Conservation (phyloP, 2,888 invertebrate genomes). For the Protophormia terraenovae region DNA sequence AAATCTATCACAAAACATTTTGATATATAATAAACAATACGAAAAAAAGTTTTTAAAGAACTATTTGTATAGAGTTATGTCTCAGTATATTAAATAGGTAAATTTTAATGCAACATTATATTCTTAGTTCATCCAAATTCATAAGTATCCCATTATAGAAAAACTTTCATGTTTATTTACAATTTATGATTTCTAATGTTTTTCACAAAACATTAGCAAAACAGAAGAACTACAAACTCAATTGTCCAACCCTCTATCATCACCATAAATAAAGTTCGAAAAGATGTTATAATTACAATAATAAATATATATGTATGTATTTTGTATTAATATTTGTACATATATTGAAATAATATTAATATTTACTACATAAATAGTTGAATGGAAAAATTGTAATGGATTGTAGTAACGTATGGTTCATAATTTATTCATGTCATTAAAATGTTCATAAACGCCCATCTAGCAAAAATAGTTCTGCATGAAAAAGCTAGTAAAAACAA, state of each 20-base stretch:
- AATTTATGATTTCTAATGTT: not conserved
- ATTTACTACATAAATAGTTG: not conserved
- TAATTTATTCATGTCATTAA: constrained; percentile 20
- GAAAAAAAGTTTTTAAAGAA: too few species aligned
- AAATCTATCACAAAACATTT: too few species aligned
- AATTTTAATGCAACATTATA: too few species aligned
- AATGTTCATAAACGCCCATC: not conserved
- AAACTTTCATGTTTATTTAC: not conserved
- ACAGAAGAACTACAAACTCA: not conserved
- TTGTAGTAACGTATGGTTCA: not conserved
- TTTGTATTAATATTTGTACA: not conserved
- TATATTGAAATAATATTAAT: not conserved
- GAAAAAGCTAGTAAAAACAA: not conserved
- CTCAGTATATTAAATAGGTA: too few species aligned
- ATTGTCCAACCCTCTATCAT: not conserved
- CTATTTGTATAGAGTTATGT: too few species aligned
- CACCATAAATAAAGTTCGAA: not conserved
- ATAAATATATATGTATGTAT: too few species aligned
- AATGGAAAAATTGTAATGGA: not conserved
- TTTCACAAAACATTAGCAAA: too few species aligned
- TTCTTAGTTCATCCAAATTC: too few species aligned
- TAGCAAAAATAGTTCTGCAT: not conserved
- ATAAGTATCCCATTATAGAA: not conserved
- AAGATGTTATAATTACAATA: constrained; percentile 1
- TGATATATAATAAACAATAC: too few species aligned